Evolutionary conservation across 2,113 vertebrate genomes (phyloP).

Genomic region (Rhynchomys soricoides): DNA sequence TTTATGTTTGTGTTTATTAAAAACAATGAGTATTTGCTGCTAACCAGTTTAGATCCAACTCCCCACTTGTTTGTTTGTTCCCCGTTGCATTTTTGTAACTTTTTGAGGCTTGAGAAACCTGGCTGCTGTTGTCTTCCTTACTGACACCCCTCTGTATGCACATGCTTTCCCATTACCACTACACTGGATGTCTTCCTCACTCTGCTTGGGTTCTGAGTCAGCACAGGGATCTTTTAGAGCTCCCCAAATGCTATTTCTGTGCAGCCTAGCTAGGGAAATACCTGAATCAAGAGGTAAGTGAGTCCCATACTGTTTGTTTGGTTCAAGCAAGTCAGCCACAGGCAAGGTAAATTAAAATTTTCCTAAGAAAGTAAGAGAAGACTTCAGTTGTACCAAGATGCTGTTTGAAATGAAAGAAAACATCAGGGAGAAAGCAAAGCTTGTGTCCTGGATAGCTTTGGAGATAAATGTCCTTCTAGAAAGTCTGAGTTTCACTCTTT

Average conservation of each 20-base stretch:
- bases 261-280: background rate
- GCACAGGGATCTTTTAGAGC: background rate
- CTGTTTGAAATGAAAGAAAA: background rate
- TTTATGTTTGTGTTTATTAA: background rate
- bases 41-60: background rate
- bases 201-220: background rate
- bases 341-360: conserved; percentile 38
- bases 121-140: background rate
- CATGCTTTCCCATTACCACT: background rate
- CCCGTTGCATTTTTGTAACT: background rate
- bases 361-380: conserved; percentile 36
- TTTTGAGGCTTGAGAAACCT: background rate
- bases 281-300: background rate
- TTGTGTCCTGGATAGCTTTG: conserved; percentile 74
- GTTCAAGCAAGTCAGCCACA: conserved; percentile 27
- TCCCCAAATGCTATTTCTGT: background rate
- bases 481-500: conserved; percentile 56
- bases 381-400: background rate
- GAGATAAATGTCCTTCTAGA: conserved; percentile 61
- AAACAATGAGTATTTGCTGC: background rate
- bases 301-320: background rate
- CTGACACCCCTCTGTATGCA: background rate
- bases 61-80: background rate
- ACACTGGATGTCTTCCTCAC: rapidly evolving
- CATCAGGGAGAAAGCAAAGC: conserved; percentile 23